A percentile compares a stretch with the other conserved stretches of the same genome.
phyloP scores from a whole-genome alignment of 2,888 invertebrate species.

The Dynastes grantii region DNA sequence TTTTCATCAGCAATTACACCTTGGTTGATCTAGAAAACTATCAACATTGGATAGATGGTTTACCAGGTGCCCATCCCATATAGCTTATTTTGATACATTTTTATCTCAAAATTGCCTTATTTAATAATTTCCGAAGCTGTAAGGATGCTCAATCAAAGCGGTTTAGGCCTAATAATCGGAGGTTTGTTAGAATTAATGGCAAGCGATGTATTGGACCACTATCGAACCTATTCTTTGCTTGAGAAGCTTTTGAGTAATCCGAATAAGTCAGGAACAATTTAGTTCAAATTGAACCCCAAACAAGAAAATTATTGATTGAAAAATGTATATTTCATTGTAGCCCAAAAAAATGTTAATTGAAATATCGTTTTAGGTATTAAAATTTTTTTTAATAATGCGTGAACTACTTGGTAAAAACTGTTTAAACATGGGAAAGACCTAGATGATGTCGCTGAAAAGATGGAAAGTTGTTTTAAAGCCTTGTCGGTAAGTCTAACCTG shows the following conservation, averaged over 20 bases:
- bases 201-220: constrained; percentile 94
- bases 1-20: constrained; percentile 95
- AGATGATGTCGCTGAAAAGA: constrained; percentile 91
- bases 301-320: constrained; percentile 89
- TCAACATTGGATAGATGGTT: constrained; percentile 94
- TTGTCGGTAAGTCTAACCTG: constrained; percentile 72
- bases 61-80: constrained; percentile 78
- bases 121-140: constrained; percentile 88
- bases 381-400: constrained; percentile 85
- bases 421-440: constrained; percentile 93
- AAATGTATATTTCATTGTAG: constrained; percentile 75
- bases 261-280: constrained; percentile 87
- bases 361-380: constrained; percentile 82
- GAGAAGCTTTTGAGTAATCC: constrained; percentile 90
- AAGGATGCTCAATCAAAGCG: constrained; percentile 83
- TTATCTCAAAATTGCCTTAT: constrained; percentile 11
- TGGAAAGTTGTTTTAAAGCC: constrained; percentile 81
- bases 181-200: constrained; percentile 89
- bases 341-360: neutral
- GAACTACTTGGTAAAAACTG: constrained; percentile 92
- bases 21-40: constrained; percentile 95
- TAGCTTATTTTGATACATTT: neutral
- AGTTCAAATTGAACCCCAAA: constrained; percentile 93
- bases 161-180: constrained; percentile 80
- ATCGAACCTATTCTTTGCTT: constrained; percentile 89